Percentiles rank a stretch among this genome's conserved stretches.
phyloP scores from a whole-genome alignment of 1,140 invertebrate genomes.

The Pectinophora gossypiella region DNA sequence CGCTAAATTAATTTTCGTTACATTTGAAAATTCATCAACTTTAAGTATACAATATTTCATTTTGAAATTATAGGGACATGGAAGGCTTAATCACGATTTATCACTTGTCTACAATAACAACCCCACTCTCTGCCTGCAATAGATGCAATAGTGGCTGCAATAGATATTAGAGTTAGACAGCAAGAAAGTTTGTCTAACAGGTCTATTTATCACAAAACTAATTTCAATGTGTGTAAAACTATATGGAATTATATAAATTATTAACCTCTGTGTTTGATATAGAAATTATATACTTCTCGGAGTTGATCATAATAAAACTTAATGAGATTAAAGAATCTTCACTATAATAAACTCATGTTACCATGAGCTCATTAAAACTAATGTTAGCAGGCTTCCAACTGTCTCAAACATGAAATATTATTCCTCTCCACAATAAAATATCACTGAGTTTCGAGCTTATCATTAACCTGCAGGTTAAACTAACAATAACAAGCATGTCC shows the following conservation, averaged over 20 bases:
- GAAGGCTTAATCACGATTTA: not conserved
- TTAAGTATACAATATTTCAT: not conserved
- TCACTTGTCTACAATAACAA: not conserved
- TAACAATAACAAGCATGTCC: not conserved
- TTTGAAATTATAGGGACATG: not conserved
- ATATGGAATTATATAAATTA: no score
- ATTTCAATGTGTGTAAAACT: no score
- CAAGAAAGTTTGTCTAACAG: no score
- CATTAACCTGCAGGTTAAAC: not conserved
- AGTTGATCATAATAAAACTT: not conserved
- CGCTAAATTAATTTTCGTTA: no score
- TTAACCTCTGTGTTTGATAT: no score
- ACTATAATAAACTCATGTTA: not conserved
- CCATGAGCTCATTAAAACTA: not conserved
- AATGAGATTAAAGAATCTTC: not conserved
- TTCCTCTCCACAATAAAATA: not conserved
- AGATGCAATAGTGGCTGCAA: no score
- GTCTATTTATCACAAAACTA: no score
- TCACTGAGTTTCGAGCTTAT: not conserved
- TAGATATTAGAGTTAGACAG: no score
- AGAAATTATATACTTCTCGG: not conserved
- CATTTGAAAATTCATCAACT: not conserved
- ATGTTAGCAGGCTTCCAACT: not conserved
- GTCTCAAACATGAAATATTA: not conserved
- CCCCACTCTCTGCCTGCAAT: no score